phyloP scores from a whole-genome alignment of 2,113 vertebrate genomes.

The Ptilorrhoa leucosticta region DNA sequence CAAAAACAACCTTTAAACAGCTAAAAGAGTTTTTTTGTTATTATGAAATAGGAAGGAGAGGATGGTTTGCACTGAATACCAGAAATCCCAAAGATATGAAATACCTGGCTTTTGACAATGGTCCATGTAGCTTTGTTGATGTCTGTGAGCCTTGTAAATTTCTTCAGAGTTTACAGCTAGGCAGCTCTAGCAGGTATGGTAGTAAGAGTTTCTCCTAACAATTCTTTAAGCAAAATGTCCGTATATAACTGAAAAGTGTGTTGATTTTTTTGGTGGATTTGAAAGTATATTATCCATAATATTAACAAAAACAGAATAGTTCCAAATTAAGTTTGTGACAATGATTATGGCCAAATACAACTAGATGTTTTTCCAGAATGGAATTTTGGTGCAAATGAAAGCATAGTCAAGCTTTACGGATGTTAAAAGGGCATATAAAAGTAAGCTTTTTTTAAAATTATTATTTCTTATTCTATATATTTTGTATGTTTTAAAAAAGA shows the following conservation, averaged over 20 bases:
- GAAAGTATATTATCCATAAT: neutral
- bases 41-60: neutral
- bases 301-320: neutral
- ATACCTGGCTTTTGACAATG: neutral
- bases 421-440: neutral
- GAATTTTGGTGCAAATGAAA: neutral
- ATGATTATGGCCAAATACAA: neutral
- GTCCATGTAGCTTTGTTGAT: neutral
- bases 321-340: neutral
- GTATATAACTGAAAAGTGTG: neutral
- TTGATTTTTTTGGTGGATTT: neutral
- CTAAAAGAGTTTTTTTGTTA: neutral
- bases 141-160: neutral
- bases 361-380: neutral
- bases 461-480: neutral
- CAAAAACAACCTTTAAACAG: neutral
- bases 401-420: neutral
- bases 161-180: neutral
- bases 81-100: neutral
- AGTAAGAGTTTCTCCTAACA: neutral
- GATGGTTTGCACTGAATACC: neutral
- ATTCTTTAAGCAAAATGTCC: neutral
- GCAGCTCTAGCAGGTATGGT: neutral
- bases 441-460: neutral
- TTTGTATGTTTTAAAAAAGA: neutral